Evolutionary conservation across 2,113 vertebrate genomes (phyloP).

Genomic region (Eublepharis macularius): DNA sequence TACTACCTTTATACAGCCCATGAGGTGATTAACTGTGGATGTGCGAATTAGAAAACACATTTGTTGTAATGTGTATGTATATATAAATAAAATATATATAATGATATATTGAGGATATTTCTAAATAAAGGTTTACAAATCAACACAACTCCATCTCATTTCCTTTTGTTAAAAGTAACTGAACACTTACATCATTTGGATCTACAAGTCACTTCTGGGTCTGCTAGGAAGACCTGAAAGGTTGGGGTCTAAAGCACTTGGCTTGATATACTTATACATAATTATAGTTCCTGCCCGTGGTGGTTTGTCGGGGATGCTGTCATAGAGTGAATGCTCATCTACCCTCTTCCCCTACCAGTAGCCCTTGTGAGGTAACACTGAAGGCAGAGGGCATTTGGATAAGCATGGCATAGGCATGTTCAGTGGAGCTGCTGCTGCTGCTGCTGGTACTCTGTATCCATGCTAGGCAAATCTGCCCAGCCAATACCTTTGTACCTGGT

Average conservation of each 20-base stretch:
- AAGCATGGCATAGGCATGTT: no score
- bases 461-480: no score
- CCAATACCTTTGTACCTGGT: no score
- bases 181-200: not conserved
- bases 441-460: no score
- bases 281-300: no score
- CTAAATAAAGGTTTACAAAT: conserved; percentile 86
- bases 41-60: conserved; percentile 80
- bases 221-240: not conserved
- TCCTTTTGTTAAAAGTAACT: not conserved
- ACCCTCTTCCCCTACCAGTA: no score
- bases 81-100: conserved; percentile 78
- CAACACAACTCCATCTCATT: conserved; percentile 21
- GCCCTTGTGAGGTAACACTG: no score
- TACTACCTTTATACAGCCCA: conserved; percentile 67
- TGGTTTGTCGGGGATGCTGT: no score
- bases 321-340: no score
- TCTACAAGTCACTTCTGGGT: not conserved
- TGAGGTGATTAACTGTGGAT: conserved; percentile 76
- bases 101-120: conserved; percentile 88
- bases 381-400: no score
- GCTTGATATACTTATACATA: no score
- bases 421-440: no score
- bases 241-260: not conserved
- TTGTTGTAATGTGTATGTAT: conserved; percentile 84